Conservation (phyloP, 2,888 invertebrate species). For the Polydrusus tereticollis region DNA sequence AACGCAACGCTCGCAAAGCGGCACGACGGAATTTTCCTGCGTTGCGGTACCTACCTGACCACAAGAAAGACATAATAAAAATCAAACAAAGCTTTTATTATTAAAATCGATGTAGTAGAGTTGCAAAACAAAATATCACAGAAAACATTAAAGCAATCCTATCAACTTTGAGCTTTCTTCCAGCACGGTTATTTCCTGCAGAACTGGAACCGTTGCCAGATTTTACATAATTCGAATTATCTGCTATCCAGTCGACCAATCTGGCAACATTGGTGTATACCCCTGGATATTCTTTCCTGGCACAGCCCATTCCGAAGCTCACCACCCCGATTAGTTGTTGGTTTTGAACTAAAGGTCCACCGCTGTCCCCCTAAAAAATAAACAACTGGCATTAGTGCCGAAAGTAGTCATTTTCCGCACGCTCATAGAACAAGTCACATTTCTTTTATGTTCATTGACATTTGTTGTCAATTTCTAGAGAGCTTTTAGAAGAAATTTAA, state of each 20-base stretch:
- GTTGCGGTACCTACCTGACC: too few relatives aligned
- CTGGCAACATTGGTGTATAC: constrained; percentile 44
- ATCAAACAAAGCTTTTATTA: background rate
- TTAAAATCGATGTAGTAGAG: background rate
- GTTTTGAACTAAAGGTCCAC: constrained; percentile 43
- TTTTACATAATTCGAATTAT: constrained; percentile 33
- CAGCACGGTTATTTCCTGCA: background rate
- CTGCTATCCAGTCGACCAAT: constrained; percentile 27
- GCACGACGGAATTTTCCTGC: too few relatives aligned
- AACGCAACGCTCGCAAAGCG: too few relatives aligned
- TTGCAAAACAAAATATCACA: background rate
- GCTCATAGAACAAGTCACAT: too few relatives aligned
- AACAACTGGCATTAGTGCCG: too few relatives aligned
- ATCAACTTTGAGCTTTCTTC: background rate
- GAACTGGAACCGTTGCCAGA: background rate
- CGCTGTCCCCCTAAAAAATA: constrained; percentile 45
- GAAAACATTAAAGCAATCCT: background rate
- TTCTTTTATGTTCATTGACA: too few relatives aligned
- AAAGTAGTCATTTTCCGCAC: too few relatives aligned
- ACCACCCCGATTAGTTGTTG: constrained; percentile 41
- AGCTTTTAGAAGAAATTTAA: too few relatives aligned
- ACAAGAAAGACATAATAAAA: background rate
- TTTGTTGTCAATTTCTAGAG: too few relatives aligned
- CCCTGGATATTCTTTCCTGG: constrained; percentile 37
- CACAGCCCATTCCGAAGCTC: constrained; percentile 47